Conservation (phyloP, 2,113 vertebrate genomes). For the Leptobrachium leishanense region DNA sequence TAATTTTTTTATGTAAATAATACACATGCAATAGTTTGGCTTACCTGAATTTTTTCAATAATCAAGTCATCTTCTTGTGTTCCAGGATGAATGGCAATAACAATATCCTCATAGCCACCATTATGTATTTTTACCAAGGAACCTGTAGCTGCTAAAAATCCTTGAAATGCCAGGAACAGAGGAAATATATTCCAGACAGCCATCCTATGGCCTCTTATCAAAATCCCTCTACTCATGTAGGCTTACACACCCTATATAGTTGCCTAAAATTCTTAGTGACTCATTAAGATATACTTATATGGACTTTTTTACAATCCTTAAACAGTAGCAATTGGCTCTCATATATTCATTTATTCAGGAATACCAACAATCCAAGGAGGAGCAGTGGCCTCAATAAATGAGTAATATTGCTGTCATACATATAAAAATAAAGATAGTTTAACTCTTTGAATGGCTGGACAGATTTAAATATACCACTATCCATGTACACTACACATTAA, state of each 20-base stretch:
- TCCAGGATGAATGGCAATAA: conserved; percentile 64
- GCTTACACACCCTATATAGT: neutral
- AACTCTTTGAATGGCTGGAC: no score
- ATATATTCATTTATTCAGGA: neutral
- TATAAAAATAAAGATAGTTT: no score
- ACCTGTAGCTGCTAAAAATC: conserved; percentile 39
- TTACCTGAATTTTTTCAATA: conserved; percentile 63
- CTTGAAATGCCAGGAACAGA: conserved; percentile 53
- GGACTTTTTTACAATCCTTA: neutral
- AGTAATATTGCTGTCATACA: no score
- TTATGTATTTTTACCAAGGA: conserved; percentile 61
- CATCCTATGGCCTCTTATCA: conserved; percentile 41
- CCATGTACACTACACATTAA: no score
- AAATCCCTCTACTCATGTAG: neutral
- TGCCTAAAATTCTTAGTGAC: neutral
- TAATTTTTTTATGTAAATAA: neutral
- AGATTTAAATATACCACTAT: no score
- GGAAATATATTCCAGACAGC: conserved; percentile 9
- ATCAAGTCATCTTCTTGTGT: conserved; percentile 61
- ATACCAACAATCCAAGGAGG: no score
- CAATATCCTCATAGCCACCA: conserved; percentile 65
- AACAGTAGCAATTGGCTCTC: neutral
- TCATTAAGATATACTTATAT: neutral
- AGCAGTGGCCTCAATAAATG: no score
- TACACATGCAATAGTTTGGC: neutral